Base-by-base conservation (phyloP, 1,140 invertebrate genomes). In the Conus betulinus region DNA sequence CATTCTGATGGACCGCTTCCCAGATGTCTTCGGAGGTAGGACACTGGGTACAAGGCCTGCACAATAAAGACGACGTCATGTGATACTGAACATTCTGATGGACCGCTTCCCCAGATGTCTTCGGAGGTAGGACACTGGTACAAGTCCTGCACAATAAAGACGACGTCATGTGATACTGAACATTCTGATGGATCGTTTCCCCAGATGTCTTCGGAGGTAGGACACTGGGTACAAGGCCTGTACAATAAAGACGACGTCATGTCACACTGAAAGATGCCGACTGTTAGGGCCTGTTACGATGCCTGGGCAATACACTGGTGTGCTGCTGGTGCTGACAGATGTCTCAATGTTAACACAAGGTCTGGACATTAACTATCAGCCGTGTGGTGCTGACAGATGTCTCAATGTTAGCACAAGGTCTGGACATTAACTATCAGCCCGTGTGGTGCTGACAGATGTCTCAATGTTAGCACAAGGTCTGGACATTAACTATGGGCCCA, bases 21-120 rank as follows among this genome's bases (percentile, higher is more conserved):
- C 84, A 94, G 88, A 82, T 94, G 91, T 79, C 92, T 89, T 13
- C 89, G 52, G 78, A 94, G 76, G 67, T 92, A 94, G 11, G 93
- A 93, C 7, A 93, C 91, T 17, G 94, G n/a, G 92, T 53, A 93
- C 88, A n/a, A 93, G 76, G 25, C 93, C 94, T 94, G 86, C 39
- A 88, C 86, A 15, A 20, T n/a, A n/a, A n/a, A n/a, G n/a, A n/a
- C n/a, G n/a, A n/a, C n/a, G n/a, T n/a, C n/a, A n/a, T n/a, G n/a
- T n/a, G n/a, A n/a, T n/a, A n/a, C n/a, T n/a, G n/a, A n/a, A n/a
- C 93, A 94, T 94, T 25, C 91, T 87, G 74, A 94, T 86, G 86
- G 91, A 91, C 25, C 92, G 91, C 57, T 93, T 91, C n/a, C 93
- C 93, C 84, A 94, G 88, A 82, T 94, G 91, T 79, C 92, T 89